Conservation (phyloP, 2,113 vertebrate genomes). For the Campylorhamphus procurvoides region DNA sequence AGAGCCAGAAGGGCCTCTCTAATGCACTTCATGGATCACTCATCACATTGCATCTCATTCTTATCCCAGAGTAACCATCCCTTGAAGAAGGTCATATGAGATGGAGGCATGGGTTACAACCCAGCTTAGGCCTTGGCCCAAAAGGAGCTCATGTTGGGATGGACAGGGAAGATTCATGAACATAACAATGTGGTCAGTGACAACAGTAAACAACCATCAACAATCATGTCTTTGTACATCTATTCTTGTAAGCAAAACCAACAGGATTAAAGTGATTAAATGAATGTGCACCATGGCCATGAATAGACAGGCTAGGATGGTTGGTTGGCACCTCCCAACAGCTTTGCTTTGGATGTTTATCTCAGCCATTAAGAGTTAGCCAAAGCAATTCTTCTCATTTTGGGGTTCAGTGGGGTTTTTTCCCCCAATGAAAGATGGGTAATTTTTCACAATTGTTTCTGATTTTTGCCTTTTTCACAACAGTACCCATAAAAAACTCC, state of each 20-base stretch:
- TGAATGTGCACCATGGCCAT: not conserved
- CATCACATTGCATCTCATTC: not conserved
- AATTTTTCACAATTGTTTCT: not conserved
- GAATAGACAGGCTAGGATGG: not conserved
- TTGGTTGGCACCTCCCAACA: not conserved
- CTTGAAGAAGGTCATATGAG: not conserved
- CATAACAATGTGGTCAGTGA: not conserved
- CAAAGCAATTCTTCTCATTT: not conserved
- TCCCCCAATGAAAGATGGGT: not conserved
- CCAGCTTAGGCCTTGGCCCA: not conserved
- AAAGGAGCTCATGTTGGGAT: not conserved
- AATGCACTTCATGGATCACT: not conserved
- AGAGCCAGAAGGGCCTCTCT: not conserved
- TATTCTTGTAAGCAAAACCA: not conserved
- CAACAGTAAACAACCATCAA: not conserved
- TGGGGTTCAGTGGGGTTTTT: not conserved
- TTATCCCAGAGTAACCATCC: not conserved
- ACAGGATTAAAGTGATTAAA: not conserved
- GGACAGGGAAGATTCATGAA: not conserved
- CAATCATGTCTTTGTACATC: not conserved
- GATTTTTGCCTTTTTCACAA: not conserved
- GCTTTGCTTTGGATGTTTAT: not conserved
- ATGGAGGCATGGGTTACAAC: not conserved
- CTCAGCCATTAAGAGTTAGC: not conserved
- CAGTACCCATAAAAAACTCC: not conserved